Evolutionary conservation across 2,113 vertebrate species (phyloP).

Genomic region (Aldabrachelys gigantea): DNA sequence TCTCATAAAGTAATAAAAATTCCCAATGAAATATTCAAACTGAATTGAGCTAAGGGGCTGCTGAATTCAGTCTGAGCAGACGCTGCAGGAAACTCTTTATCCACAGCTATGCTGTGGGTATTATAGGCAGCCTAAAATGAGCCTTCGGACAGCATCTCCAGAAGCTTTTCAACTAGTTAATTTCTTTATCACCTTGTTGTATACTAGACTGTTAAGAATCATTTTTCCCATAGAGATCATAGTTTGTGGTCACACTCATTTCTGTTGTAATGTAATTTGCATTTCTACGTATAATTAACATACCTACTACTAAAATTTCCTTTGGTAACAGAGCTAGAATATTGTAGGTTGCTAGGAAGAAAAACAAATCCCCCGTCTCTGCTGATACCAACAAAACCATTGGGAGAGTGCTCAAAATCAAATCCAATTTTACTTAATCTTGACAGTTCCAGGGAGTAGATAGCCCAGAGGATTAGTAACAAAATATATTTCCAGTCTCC

Average conservation of each 20-base stretch:
- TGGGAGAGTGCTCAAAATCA: neutral
- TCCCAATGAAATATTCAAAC: fast-evolving
- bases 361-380: neutral
- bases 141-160: fast-evolving
- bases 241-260: neutral
- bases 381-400: neutral
- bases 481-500: fast-evolving
- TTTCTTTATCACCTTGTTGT: neutral
- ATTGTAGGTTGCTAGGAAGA: neutral
- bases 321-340: neutral
- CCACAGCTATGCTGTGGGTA: fast-evolving
- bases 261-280: neutral
- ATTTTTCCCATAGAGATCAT: neutral
- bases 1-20: neutral
- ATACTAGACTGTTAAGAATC: fast-evolving
- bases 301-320: neutral
- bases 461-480: neutral
- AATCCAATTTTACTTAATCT: neutral
- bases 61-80: neutral
- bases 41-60: neutral
- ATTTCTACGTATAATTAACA: neutral
- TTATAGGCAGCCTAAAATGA: neutral
- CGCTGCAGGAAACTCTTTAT: neutral
- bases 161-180: neutral
- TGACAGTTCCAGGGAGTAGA: conserved; percentile 10